Evolutionary conservation across 2,888 invertebrate genomes (phyloP).

Genomic region (Epiblema foenella): DNA sequence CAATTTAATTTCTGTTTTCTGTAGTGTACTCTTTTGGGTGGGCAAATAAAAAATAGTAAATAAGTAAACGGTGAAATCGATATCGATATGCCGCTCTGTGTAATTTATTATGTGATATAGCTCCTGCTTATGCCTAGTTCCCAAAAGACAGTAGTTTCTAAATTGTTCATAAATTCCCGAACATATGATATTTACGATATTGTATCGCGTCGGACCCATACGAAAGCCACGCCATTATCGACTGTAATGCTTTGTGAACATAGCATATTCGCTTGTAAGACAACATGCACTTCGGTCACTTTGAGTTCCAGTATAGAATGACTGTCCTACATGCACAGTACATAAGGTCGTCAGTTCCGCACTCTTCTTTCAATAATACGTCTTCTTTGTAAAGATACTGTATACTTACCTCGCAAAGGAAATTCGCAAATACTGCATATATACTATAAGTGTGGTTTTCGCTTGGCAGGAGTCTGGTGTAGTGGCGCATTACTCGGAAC

Average conservation of each 20-base stretch:
- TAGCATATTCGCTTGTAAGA: not conserved
- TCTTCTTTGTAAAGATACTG: not conserved
- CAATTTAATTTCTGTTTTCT: no score
- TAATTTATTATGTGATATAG: no score
- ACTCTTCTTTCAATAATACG: slow-evolving; percentile 13
- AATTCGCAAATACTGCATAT: not conserved
- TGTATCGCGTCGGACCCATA: not conserved
- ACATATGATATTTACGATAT: slow-evolving; percentile 10
- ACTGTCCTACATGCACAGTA: not conserved
- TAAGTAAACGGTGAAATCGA: no score
- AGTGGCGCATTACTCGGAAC: slow-evolving; percentile 10
- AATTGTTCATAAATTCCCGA: slow-evolving; percentile 5
- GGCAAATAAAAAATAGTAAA: no score
- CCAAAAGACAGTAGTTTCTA: not conserved
- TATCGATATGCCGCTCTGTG: no score
- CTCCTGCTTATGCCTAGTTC: no score
- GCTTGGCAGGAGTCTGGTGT: not conserved
- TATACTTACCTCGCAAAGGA: not conserved
- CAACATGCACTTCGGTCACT: not conserved
- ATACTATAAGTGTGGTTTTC: not conserved
- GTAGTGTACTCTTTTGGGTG: no score
- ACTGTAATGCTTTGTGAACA: not conserved
- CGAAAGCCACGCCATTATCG: not conserved
- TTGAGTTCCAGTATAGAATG: not conserved
- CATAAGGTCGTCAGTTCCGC: not conserved